A percentile compares a stretch with the other conserved stretches of the same genome.
Evolutionary conservation across 2,888 invertebrate species (phyloP).

Genomic region (Volucella bombylans): DNA sequence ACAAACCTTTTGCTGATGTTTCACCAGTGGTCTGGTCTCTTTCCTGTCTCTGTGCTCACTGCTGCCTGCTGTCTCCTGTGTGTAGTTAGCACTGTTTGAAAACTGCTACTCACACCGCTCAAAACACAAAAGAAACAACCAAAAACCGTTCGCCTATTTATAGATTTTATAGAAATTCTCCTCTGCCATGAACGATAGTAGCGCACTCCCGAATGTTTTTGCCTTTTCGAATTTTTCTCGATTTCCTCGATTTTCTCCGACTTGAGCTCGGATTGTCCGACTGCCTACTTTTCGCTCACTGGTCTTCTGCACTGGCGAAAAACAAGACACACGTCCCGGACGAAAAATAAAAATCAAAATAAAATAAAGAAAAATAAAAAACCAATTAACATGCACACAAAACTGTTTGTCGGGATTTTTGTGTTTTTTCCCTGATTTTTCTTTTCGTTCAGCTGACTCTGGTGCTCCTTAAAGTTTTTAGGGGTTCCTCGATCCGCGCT

Average conservation of each 20-base stretch:
- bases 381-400: constrained; percentile 71
- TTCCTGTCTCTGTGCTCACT: constrained; percentile 53
- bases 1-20: constrained; percentile 55
- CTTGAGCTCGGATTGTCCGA: no score
- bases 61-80: constrained; percentile 49
- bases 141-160: constrained; percentile 68
- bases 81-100: constrained; percentile 32
- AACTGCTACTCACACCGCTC: constrained; percentile 59
- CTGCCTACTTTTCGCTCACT: constrained; percentile 31
- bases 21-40: constrained; percentile 39
- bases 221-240: constrained; percentile 27
- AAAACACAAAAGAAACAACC: constrained; percentile 45
- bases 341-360: constrained; percentile 7
- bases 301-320: constrained; percentile 58
- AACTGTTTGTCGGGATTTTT: constrained; percentile 46
- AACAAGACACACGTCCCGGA: constrained; percentile 54
- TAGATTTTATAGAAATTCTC: constrained; percentile 67
- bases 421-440: constrained; percentile 36
- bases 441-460: constrained; percentile 2
- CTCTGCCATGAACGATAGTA: constrained; percentile 57
- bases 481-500: neutral
- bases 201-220: constrained; percentile 66
- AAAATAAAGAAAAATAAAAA: constrained; percentile 6
- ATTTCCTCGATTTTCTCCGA: neutral
- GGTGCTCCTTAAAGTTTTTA: neutral